Evolutionary conservation across 2,113 vertebrate species (phyloP).

Genomic region (Ciconia boyciana): DNA sequence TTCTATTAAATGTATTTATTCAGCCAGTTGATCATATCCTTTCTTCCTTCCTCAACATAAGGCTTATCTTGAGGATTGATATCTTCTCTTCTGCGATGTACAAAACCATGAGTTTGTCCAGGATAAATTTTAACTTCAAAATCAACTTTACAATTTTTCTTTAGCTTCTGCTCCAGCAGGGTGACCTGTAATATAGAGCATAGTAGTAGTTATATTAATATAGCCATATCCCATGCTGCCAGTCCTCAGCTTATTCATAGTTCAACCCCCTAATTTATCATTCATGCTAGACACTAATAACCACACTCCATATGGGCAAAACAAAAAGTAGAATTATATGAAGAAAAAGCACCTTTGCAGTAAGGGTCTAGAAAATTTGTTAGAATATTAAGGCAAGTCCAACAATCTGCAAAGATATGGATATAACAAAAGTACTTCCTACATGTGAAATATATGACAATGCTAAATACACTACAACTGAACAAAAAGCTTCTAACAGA

Average conservation of each 20-base stretch:
- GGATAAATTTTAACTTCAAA: conserved; percentile 84
- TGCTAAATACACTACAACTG: background rate
- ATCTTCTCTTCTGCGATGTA: conserved; percentile 82
- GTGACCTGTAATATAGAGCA: conserved; percentile 62
- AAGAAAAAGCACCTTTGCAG: background rate
- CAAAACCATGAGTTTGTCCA: conserved; percentile 84
- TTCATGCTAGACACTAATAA: background rate
- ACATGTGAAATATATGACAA: background rate
- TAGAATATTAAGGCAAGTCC: background rate
- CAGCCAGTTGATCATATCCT: conserved; percentile 82
- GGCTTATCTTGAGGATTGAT: conserved; percentile 72
- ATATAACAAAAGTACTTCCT: background rate
- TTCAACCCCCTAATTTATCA: background rate
- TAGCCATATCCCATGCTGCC: background rate
- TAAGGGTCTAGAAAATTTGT: background rate
- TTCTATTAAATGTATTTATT: conserved; percentile 75
- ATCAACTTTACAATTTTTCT: conserved; percentile 76
- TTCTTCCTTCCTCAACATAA: conserved; percentile 76
- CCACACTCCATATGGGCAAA: background rate
- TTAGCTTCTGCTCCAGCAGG: conserved; percentile 72
- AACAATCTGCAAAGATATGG: background rate
- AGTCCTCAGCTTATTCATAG: background rate
- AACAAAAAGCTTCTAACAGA: background rate
- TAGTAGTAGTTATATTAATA: background rate
- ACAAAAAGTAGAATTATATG: background rate